phyloP scores from a whole-genome alignment of 2,888 invertebrate genomes.

The Lobophora halterata region DNA sequence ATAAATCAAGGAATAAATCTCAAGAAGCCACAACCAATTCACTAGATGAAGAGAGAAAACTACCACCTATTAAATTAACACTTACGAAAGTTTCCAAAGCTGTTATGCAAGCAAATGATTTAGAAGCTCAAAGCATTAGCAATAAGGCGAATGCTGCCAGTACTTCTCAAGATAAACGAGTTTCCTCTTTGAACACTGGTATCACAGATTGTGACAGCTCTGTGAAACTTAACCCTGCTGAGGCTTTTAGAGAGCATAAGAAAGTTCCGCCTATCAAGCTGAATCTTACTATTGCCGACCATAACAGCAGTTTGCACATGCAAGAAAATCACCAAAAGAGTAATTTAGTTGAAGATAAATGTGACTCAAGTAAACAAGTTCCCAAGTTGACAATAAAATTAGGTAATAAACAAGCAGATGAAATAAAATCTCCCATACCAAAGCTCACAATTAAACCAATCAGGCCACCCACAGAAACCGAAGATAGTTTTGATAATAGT shows the following conservation, averaged over 20 bases:
- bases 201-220: conserved; percentile 16
- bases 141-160: conserved; percentile 5
- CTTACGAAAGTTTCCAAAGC: conserved; percentile 18
- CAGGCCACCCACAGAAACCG: conserved; percentile 42
- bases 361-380: conserved; percentile 59
- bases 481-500: conserved; percentile 28
- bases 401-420: conserved; percentile 58
- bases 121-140: conserved; percentile 16
- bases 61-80: conserved; percentile 24
- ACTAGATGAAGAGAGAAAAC: conserved; percentile 19
- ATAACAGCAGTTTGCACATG: conserved; percentile 20
- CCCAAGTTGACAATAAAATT: conserved; percentile 78
- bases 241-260: conserved; percentile 35
- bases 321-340: conserved; percentile 37
- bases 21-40: conserved; percentile 4
- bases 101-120: conserved; percentile 24
- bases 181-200: conserved; percentile 6
- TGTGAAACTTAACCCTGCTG: conserved; percentile 17
- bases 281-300: conserved; percentile 33
- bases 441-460: conserved; percentile 68
- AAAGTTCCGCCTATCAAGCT: conserved; percentile 56
- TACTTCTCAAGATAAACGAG: conserved; percentile 9
- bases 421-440: conserved; percentile 62
- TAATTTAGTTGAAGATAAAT: conserved; percentile 36
- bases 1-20: conserved; percentile 4